Percentiles rank a stretch among this genome's conserved stretches.
phyloP scores from a whole-genome alignment of 2,113 vertebrate genomes.

The Cercocebus atys region DNA sequence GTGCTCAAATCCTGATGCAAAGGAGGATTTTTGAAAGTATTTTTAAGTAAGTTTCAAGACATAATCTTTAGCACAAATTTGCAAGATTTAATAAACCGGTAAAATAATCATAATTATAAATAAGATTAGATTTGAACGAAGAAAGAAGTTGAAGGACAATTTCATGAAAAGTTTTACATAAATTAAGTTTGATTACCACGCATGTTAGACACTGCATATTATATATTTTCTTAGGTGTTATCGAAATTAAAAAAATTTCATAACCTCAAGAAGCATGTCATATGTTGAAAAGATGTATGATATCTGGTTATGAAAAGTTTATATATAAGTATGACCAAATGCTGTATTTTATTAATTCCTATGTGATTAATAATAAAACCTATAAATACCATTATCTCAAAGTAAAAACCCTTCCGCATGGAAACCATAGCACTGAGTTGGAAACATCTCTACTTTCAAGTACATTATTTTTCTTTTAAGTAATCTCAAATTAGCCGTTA shows the following conservation, averaged over 20 bases:
- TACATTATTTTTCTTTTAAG: not conserved
- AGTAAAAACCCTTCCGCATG: no score
- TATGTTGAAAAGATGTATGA: not conserved
- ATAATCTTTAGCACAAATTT: not conserved
- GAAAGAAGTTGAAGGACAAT: not conserved
- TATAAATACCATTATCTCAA: not conserved
- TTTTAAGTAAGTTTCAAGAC: not conserved
- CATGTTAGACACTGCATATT: not conserved
- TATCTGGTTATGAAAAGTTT: not conserved
- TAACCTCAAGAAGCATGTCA: not conserved
- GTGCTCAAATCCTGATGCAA: not conserved
- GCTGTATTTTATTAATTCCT: not conserved
- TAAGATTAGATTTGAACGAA: not conserved
- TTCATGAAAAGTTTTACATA: not conserved
- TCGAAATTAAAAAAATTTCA: not conserved
- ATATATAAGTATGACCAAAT: no score
- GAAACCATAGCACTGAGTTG: no score
- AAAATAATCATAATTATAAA: not conserved
- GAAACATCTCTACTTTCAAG: no score
- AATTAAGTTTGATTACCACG: not conserved
- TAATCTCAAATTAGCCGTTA: not conserved
- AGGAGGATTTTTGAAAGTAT: not conserved
- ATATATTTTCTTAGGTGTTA: not conserved
- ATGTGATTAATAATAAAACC: not conserved
- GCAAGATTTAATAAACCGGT: not conserved